Evolutionary conservation across 2,797 vertebrate genomes (phyloP), one percentile per base, ranked within the genome.

Genomic region (Falco concolor): DNA sequence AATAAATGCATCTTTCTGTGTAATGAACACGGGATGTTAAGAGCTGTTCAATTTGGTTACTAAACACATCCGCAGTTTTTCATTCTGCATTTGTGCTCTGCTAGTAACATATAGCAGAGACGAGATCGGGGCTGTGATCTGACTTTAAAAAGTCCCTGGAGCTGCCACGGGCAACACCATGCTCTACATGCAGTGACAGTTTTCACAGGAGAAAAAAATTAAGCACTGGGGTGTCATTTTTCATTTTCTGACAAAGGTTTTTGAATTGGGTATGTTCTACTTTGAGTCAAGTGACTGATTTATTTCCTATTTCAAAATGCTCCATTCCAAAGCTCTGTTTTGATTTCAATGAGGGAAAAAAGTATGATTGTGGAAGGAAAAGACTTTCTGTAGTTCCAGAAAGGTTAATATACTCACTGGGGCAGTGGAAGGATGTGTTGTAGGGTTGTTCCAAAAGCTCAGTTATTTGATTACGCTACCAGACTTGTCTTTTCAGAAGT

Each of bases 241-340:
- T 80, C 68, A 72, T 86, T 84, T 93, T 93, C 89, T 91, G 91
- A 94, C 93, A 94, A 60, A 84, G 68, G 52, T 32, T 93, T 93
- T 50, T 72, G 72, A 74, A 84, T 68, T 52, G 13, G 52, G 60
- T 65, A 79, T 1, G 0, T 95, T 95, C 69, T 88, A 86, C 15
- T 21, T 70, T 91, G 81, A 75, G 59, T 69, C 38, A 57, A 57
- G 27, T 45, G 78, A 89, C 32, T 95, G 88, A 85, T 80, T 94
- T 92, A 87, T 88, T 84, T 95, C 68, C 59, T 70, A 68, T 89
- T 96, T 91, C 78, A 60, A 74, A 90, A 82, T n/a, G 32, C 24
- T 88, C 53, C 59, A 38, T 47, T 73, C 36, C 74, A 84, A 45
- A 93, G 42, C 53, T 79, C 90, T 81, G 32, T 81, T 93, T 79